phyloP scores from a whole-genome alignment of 1,140 invertebrate genomes.

The Leptinotarsa lineolata region DNA sequence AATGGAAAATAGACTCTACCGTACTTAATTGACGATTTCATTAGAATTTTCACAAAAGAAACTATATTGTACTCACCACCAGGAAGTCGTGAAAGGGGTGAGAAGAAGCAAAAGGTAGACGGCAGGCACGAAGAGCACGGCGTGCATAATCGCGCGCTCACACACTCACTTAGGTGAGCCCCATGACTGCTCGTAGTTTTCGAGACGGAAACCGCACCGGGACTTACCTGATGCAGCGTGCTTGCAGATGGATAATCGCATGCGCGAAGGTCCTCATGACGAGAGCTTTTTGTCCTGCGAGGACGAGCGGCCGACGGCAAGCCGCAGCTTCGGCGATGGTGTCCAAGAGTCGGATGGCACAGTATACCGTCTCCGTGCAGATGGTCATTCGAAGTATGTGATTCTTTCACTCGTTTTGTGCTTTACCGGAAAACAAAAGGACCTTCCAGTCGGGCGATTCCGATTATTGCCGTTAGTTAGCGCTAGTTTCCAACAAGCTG shows the following conservation, averaged over 20 bases:
- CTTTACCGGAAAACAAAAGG: too few relatives aligned
- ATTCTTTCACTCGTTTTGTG: too few relatives aligned
- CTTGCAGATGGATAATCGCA: slow-evolving; percentile 10
- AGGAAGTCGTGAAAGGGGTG: slow-evolving; percentile 52
- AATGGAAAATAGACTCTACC: slow-evolving; percentile 36
- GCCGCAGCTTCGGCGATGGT: not conserved
- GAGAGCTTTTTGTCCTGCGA: slow-evolving; percentile 8
- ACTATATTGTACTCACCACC: slow-evolving; percentile 47
- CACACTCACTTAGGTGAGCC: slow-evolving; percentile 50
- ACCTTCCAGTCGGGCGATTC: too few relatives aligned
- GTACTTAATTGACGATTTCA: too few relatives aligned
- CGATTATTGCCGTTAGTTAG: too few relatives aligned
- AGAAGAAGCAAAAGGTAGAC: slow-evolving; percentile 51
- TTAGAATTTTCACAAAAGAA: too few relatives aligned
- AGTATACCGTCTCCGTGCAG: not conserved
- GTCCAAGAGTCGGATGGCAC: not conserved
- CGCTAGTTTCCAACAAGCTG: too few relatives aligned
- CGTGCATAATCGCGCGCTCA: slow-evolving; percentile 53
- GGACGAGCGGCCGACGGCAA: not conserved
- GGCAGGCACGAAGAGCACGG: slow-evolving; percentile 46
- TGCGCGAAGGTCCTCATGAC: slow-evolving; percentile 20
- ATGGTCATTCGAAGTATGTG: too few relatives aligned
- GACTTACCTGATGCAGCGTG: slow-evolving; percentile 16
- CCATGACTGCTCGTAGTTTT: slow-evolving; percentile 45
- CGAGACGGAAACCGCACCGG: slow-evolving; percentile 21